These are phyloP conservation scores for Melanotaenia nigrans DNA, from an alignment of 2,797 vertebrate genomes.

Conservation along the genomic window DNA sequence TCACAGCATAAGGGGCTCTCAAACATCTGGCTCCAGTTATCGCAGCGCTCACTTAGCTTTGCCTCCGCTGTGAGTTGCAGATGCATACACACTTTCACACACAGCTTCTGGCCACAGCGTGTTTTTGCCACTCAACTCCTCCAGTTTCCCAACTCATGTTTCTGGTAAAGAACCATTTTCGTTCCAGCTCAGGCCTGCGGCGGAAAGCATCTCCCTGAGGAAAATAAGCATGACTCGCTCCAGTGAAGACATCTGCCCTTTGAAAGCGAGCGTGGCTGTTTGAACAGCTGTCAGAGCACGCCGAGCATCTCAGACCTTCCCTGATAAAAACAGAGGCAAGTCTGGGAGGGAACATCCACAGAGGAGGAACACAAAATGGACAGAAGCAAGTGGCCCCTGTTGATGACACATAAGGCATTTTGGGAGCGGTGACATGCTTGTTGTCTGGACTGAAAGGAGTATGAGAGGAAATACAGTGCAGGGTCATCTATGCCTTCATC, in stretches of 20 bases:
- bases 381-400: conserved; percentile 37
- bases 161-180: conserved; percentile 69
- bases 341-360: conserved; percentile 54
- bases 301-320: conserved; percentile 73
- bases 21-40: conserved; percentile 73
- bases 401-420: conserved; percentile 10
- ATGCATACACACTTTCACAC: conserved; percentile 20
- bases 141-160: conserved; percentile 58
- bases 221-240: conserved; percentile 85
- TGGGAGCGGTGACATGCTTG: conserved; percentile 9
- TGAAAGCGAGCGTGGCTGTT: conserved; percentile 83
- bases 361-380: conserved; percentile 59
- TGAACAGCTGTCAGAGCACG: conserved; percentile 85
- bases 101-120: conserved; percentile 48
- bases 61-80: conserved; percentile 46
- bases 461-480: conserved; percentile 5
- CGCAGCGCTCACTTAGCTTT: conserved; percentile 57
- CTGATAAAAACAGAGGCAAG: conserved; percentile 78
- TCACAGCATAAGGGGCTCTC: conserved; percentile 37
- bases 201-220: conserved; percentile 82
- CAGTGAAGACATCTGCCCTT: conserved; percentile 87
- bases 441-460: conserved; percentile 13
- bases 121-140: conserved; percentile 63
- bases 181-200: conserved; percentile 64
- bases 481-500: conserved; percentile 10